Percentiles rank a stretch among this genome's conserved stretches.
Evolutionary conservation across 2,113 vertebrate genomes (phyloP).

Genomic region (Hyperoodon ampullatus): DNA sequence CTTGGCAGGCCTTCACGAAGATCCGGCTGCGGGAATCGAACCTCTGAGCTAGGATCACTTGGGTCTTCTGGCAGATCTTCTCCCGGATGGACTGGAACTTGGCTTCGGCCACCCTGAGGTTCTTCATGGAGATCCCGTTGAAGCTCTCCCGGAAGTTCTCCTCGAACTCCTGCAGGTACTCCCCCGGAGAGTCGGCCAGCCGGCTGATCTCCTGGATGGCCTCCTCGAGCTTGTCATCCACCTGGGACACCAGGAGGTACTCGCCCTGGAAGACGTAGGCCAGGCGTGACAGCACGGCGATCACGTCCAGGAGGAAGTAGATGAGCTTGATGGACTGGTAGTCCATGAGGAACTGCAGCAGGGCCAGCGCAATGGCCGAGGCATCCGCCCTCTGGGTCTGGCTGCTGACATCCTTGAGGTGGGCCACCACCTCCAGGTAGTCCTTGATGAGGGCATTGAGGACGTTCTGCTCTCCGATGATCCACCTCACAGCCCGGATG

Average conservation of each 20-base stretch:
- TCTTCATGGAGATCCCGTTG: slow-evolving; percentile 95
- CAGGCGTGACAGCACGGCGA: slow-evolving; percentile 93
- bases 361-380: slow-evolving; percentile 94
- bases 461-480: slow-evolving; percentile 96
- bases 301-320: slow-evolving; percentile 96
- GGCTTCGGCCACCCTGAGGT: slow-evolving; percentile 95
- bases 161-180: slow-evolving; percentile 97
- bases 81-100: slow-evolving; percentile 98
- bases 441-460: slow-evolving; percentile 98
- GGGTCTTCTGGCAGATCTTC: slow-evolving; percentile 96
- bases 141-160: slow-evolving; percentile 97
- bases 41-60: slow-evolving; percentile 93
- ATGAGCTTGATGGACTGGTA: slow-evolving; percentile 98
- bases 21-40: slow-evolving; percentile 91
- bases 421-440: slow-evolving; percentile 95
- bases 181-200: slow-evolving; percentile 93
- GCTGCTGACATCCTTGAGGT: slow-evolving; percentile 95
- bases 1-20: slow-evolving; percentile 94
- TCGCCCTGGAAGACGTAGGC: slow-evolving; percentile 96
- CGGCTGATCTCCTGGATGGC: slow-evolving; percentile 95
- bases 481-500: slow-evolving; percentile 94
- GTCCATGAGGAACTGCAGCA: slow-evolving; percentile 97
- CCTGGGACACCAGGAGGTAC: slow-evolving; percentile 93
- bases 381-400: slow-evolving; percentile 95
- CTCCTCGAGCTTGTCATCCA: slow-evolving; percentile 94